Percentiles rank a stretch among this genome's conserved stretches.
Conservation (phyloP, 1,140 invertebrate genomes). For the Drosophila erecta region DNA sequence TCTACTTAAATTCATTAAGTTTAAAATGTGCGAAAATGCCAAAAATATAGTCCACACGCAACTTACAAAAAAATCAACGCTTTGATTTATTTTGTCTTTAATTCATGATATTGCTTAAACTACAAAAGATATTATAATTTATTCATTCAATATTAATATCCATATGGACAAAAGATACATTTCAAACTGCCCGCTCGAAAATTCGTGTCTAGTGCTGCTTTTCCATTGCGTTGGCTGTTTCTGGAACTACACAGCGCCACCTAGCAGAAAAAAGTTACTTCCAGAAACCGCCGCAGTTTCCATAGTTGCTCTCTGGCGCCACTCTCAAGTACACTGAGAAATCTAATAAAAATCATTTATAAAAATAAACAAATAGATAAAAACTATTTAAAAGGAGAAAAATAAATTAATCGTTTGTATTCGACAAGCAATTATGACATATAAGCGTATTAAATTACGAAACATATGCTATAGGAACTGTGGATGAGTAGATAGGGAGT, state of each 20-base stretch:
- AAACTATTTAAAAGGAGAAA: too few relatives aligned
- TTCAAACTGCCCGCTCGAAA: neutral
- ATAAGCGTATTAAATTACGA: too few relatives aligned
- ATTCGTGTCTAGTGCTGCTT: neutral
- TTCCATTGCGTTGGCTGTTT: neutral
- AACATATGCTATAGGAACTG: too few relatives aligned
- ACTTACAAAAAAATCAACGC: neutral
- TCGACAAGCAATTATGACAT: too few relatives aligned
- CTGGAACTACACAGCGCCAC: neutral
- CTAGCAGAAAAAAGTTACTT: neutral
- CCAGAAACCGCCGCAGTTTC: neutral
- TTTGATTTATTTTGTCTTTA: neutral
- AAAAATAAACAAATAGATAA: too few relatives aligned
- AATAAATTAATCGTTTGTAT: too few relatives aligned
- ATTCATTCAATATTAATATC: neutral
- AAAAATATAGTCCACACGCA: neutral
- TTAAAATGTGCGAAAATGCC: neutral
- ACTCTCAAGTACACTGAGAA: neutral
- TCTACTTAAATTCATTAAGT: slow-evolving; percentile 3
- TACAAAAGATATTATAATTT: neutral
- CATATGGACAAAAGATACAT: neutral
- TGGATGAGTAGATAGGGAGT: neutral
- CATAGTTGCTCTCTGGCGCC: neutral
- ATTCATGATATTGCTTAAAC: neutral
- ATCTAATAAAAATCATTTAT: too few relatives aligned